Evolutionary conservation across 2,888 invertebrate species (phyloP), one percentile per base, ranked within the genome.

Genomic region (Metopia argyrocephala): DNA sequence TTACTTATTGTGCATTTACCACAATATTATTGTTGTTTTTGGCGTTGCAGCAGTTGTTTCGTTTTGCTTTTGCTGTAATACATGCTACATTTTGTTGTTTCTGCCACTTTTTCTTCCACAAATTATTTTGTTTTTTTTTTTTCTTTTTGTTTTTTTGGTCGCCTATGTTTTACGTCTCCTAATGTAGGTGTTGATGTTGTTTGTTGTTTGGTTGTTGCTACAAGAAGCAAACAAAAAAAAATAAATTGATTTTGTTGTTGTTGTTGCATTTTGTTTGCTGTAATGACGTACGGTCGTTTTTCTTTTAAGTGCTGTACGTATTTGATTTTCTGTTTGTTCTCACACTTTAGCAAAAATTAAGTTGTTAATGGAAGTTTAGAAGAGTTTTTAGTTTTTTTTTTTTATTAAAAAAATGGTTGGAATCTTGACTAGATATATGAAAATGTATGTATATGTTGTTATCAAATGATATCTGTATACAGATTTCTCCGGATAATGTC

Each of bases 181-280:
- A 38, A 59, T 70, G 81, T 81, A 78, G 81, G 81, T 81, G 78
- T 76, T 71, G 52, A 56, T 61, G 66, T 66, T 76, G 54, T 73
- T 82, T 82, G 80, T 82, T 69, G 69, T 75, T 68, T 78, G 59
- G 73, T 82, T 52, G 74, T 82, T 79, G 57, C 65, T 68, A 57
- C 48, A 12, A 38, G 15, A 74, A 2, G 12, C 0, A 38, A 38
- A 57, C 48, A 12, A 38, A 38, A 74, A 2, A 31, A 0, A 38
- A 38, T 38, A 15, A 12, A 3, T 38, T 38, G 1, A 12, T 31
- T 31, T 31, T 38, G 27, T 70, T 80, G 69, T 52, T 76, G 76
- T 69, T 73, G 62, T 65, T 61, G 50, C 9, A 21, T 76, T 21
- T 50, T 57, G 45, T 38, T 64, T 57, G 28, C 27, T 56, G 57